These are phyloP conservation scores for Chiloscyllium plagiosum DNA, from an alignment of 2,113 vertebrate species.

Conservation along the genomic window DNA sequence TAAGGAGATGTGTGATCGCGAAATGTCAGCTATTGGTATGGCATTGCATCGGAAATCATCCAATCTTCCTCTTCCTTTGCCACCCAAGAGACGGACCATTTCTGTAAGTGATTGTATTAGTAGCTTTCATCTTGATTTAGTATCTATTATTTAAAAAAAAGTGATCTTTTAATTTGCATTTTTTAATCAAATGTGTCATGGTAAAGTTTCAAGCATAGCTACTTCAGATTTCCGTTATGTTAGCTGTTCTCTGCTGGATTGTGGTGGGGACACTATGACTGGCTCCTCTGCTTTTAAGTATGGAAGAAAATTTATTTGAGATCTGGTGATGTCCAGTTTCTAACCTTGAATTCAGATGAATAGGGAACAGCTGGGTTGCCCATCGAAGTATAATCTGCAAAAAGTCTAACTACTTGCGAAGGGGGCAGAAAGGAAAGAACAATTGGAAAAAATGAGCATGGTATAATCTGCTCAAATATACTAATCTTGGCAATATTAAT, in stretches of 20 bases:
- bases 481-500: neutral
- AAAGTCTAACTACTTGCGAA: neutral
- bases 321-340: neutral
- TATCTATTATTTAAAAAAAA: neutral
- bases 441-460: neutral
- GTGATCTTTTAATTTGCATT: neutral
- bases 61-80: slow-evolving; percentile 82
- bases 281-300: neutral
- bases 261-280: neutral
- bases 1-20: slow-evolving; percentile 83
- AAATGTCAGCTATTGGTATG: slow-evolving; percentile 75
- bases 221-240: neutral
- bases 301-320: neutral
- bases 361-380: neutral
- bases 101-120: slow-evolving; percentile 61
- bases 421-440: neutral
- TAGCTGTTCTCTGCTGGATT: neutral
- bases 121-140: neutral
- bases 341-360: neutral
- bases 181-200: neutral
- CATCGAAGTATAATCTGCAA: neutral
- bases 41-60: slow-evolving; percentile 76
- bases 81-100: slow-evolving; percentile 79
- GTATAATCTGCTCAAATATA: neutral
- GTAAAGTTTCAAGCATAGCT: neutral